These are phyloP conservation scores for Drosophila watanabei DNA, from an alignment of 1,140 invertebrate species.

Conservation along the genomic window DNA sequence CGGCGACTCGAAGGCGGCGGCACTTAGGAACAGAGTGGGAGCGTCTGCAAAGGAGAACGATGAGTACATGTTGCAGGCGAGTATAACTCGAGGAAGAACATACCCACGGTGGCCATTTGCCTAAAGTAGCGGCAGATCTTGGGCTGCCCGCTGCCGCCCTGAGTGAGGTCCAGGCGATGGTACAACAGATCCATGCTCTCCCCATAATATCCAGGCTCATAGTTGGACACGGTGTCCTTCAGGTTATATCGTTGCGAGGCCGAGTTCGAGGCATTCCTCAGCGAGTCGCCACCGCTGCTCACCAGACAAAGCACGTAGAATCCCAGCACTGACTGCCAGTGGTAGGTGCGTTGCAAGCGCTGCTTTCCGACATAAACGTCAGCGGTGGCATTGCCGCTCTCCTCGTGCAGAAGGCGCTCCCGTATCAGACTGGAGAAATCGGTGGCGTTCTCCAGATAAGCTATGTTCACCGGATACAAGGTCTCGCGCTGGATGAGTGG, in stretches of 20 bases:
- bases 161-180: slow-evolving; percentile 93
- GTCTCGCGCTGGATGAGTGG: slow-evolving; percentile 88
- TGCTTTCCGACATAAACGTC: slow-evolving; percentile 63
- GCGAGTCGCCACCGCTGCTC: slow-evolving; percentile 45
- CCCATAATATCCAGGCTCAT: slow-evolving; percentile 56
- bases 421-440: slow-evolving; percentile 87
- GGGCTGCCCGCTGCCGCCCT: slow-evolving; percentile 87
- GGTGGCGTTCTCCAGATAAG: slow-evolving; percentile 88
- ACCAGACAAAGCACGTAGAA: slow-evolving; percentile 78
- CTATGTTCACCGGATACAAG: slow-evolving; percentile 90
- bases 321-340: slow-evolving; percentile 74
- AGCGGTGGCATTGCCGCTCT: slow-evolving; percentile 72
- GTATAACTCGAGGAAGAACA: slow-evolving; percentile 1
- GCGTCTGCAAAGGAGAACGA: slow-evolving; percentile 86
- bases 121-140: slow-evolving; percentile 92
- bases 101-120: slow-evolving; percentile 92
- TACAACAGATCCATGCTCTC: slow-evolving; percentile 90
- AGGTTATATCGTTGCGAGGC: slow-evolving; percentile 57
- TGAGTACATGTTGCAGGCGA: background rate
- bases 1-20: slow-evolving; percentile 93
- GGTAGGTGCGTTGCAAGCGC: slow-evolving; percentile 62
- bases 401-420: slow-evolving; percentile 86
- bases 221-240: slow-evolving; percentile 50
- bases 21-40: slow-evolving; percentile 92
- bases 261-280: slow-evolving; percentile 34